Base-by-base conservation (phyloP, 1,140 invertebrate genomes). In the Drosophila littoralis region DNA sequence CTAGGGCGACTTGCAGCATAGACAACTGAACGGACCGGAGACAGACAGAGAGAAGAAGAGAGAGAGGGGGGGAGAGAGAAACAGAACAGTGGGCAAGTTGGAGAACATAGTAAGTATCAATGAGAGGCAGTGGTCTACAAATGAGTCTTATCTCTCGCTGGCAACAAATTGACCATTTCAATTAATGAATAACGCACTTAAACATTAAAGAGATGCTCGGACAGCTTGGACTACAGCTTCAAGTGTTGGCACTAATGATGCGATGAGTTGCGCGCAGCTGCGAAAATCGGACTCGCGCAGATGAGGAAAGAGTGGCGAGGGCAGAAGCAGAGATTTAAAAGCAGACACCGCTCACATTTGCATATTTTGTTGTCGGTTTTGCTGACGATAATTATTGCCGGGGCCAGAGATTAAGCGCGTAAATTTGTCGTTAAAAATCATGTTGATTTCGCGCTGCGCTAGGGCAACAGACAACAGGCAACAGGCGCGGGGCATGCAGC, bases 401-500 rank as follows among this genome's bases (percentile, higher is more conserved):
- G 73, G 68, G 60, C 68, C 55, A 72, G 61, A 84, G 84, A 88
- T 88, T 88, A 88, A 89, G 77, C 84, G 80, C 84, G 84, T 88
- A 88, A 88, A 88, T 88, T 88, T 88, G 84, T 88, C 84, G 84
- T 88, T 89, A 88, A 88, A 89, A 88, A 89, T 88, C 84, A 89
- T 88, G 84, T 88, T 73, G 74, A 81, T 77, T 80, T 84, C 76
- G 69, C 52, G 43, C 48, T 35, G 42, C 32, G 13, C 15, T 40
- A 46, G 40, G 22, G 7, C 22, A 32, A 10, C 22, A 22, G 22
- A 5, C 22, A 32, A 10, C 22, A 22, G 22, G 7, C 22, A 32
- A 10, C 36, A 40, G 33, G 38, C 33, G 28, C 22, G 69, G 58
- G 32, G 46, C n/a, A 12, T 13, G n/a, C 54, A 32, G 13, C 12